Evolutionary conservation across 1,140 invertebrate species (phyloP).

Genomic region (Rhagoletis pomonella): DNA sequence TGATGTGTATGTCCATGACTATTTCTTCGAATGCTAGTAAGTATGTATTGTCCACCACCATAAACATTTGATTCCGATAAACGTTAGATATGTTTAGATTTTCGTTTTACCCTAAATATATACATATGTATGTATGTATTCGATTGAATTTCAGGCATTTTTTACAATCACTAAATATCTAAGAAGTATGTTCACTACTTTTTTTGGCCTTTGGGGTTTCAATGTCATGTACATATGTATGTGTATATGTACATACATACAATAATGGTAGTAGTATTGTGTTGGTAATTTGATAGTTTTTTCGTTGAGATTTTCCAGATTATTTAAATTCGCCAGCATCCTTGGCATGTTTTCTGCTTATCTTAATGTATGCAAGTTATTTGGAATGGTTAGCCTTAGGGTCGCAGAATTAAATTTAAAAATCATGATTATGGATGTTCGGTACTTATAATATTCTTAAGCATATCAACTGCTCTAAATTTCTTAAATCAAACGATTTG

Average conservation of each 20-base stretch:
- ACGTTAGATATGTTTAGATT: constrained; percentile 44
- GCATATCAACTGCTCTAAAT: no score
- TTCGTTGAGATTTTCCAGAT: constrained; percentile 17
- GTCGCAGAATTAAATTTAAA: no score
- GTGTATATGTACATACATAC: no score
- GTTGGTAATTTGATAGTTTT: constrained; percentile 34
- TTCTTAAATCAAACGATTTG: no score
- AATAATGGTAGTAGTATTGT: background rate
- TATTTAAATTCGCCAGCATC: background rate
- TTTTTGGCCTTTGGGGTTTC: background rate
- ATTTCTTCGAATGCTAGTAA: background rate
- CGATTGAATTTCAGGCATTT: background rate
- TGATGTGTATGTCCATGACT: no score
- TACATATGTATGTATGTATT: background rate
- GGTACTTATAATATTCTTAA: no score
- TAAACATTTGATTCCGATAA: background rate
- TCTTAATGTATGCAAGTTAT: background rate
- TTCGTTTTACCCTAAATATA: background rate
- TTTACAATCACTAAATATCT: constrained; percentile 43
- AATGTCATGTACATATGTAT: background rate
- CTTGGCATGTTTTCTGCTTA: background rate
- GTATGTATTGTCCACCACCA: background rate
- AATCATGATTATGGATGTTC: no score
- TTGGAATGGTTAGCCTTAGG: background rate
- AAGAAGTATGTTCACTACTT: background rate